Conservation (phyloP, 2,797 vertebrate species). For the Zenarchopterus dispar region DNA sequence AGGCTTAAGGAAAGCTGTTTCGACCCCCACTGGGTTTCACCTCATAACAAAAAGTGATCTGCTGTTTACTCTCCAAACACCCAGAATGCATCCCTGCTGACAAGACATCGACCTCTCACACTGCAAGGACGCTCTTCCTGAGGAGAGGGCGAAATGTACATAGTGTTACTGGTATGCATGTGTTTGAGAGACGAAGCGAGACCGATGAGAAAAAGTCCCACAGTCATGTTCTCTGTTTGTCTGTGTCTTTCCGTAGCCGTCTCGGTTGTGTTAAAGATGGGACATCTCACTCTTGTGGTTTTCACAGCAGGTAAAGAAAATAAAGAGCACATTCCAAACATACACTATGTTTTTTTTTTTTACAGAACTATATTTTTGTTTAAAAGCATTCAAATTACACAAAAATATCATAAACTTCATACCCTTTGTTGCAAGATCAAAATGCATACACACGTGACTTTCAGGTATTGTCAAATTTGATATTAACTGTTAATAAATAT, state of each 20-base stretch:
- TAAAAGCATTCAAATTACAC: too few species aligned
- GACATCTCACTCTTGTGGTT: conserved; percentile 48
- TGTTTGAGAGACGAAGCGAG: conserved; percentile 24
- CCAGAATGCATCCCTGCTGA: conserved; percentile 72
- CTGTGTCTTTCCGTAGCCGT: conserved; percentile 21
- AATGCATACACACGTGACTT: too few species aligned
- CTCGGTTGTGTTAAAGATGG: conserved; percentile 68
- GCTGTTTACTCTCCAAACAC: conserved; percentile 77
- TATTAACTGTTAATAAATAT: too few species aligned
- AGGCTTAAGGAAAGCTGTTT: conserved; percentile 42
- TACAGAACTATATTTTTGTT: too few species aligned
- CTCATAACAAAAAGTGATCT: conserved; percentile 55
- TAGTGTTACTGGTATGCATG: conserved; percentile 26
- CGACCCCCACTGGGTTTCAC: conserved; percentile 58
- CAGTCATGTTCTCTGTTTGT: conserved; percentile 12
- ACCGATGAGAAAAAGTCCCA: conserved; percentile 34
- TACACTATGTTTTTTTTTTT: neutral
- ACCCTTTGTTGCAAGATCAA: too few species aligned
- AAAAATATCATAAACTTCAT: too few species aligned
- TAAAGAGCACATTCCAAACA: neutral
- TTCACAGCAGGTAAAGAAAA: conserved; percentile 69
- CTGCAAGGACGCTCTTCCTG: conserved; percentile 59
- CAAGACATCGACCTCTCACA: conserved; percentile 62
- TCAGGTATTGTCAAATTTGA: too few species aligned
- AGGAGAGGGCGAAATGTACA: conserved; percentile 47